phyloP scores from a whole-genome alignment of 2,888 invertebrate species.

The Bimastos eiseni region DNA sequence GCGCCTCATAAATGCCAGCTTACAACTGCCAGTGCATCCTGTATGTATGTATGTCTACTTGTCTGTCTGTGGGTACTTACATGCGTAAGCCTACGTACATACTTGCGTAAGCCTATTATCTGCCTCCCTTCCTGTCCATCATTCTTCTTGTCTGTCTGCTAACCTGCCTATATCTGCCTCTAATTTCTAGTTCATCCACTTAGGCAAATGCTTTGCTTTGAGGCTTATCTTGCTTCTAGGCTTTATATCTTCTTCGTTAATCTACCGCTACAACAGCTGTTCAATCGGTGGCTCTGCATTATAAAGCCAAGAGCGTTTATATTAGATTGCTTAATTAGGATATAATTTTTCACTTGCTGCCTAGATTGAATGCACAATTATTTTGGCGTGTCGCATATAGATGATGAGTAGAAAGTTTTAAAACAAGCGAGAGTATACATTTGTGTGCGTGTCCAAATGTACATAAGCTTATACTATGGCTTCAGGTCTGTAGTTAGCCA shows the following conservation, averaged over 20 bases:
- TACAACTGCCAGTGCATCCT: too few relatives aligned
- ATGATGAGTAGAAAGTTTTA: background rate
- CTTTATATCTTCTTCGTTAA: background rate
- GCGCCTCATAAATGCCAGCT: too few relatives aligned
- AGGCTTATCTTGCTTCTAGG: background rate
- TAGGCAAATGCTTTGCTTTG: background rate
- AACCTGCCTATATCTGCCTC: too few relatives aligned
- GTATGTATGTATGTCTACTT: background rate
- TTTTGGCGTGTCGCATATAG: background rate
- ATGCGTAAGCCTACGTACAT: background rate
- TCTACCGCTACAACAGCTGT: background rate
- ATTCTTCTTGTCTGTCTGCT: background rate
- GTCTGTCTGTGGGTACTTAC: background rate
- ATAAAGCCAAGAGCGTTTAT: too few relatives aligned
- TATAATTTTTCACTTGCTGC: background rate
- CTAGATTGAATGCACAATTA: background rate
- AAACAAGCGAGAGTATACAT: background rate
- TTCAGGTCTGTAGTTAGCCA: background rate
- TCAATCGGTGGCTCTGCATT: background rate
- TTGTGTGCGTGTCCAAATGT: background rate
- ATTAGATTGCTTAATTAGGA: background rate
- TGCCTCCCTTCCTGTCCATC: background rate
- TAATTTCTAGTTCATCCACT: background rate
- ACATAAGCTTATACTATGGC: background rate
- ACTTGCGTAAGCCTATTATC: background rate